Evolutionary conservation across 2,113 vertebrate species (phyloP), one percentile per base, ranked within the genome.

Genomic region (Fukomys damarensis): DNA sequence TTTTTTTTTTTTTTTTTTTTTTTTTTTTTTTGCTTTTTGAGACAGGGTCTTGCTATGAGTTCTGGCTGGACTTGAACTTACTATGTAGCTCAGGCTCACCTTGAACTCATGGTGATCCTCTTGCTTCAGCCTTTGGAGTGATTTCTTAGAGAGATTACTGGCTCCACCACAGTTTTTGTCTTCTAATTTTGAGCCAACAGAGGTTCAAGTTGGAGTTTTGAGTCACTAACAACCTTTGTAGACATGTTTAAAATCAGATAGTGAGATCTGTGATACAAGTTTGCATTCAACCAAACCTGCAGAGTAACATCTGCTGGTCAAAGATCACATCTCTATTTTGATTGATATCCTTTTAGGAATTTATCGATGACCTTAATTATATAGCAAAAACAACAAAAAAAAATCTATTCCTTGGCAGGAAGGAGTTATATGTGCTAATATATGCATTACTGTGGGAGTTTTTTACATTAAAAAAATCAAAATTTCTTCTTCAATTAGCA

Each of bases 291-390:
- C 41, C 19, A 91, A 54, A 93, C 63, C 49, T 66, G 30, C 56
- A 77, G 46, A 91, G 95, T 89, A 86, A 91, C 91, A 96, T 46
- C 95, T 96, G 72, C 95, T 97, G 91, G 96, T 91, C 41, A 91
- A 41, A 58, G 35, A 59, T 65, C 56, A n/a, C 14, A 3, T 52
- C 16, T 93, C 49, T 84, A 54, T 65, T 7, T 12, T 49, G 4
- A n/a, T 35, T 65, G 35, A 59, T 77, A 12, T 11, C 13, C 28
- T 80, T 49, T 72, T 41, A 46, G 58, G 66, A 84, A 80, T 84
- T 68, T 86, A 80, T 46, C 65, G 61, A 30, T 49, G 54, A 88
- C 24, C 22, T 77, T 87, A 77, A 56, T 80, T 72, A 30, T 14
- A 93, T 1, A 85, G 63, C 20, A 65, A 93, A 89, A 89, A 79